Conservation (phyloP, 2,113 vertebrate species). For the Gallinago jamesoni region DNA sequence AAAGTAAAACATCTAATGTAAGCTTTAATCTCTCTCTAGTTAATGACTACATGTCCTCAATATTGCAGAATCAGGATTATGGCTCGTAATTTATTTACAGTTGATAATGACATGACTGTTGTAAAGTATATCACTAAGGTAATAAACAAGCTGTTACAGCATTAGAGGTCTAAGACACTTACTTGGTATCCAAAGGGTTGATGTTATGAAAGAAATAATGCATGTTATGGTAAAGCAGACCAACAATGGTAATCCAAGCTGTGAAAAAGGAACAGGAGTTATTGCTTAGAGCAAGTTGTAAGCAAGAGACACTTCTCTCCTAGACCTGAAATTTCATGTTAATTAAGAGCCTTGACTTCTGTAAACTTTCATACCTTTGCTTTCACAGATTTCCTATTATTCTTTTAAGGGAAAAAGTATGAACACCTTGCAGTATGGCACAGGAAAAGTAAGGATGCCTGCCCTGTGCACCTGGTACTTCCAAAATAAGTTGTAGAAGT, state of each 20-base stretch:
- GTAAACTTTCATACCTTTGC: neutral
- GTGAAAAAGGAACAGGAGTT: neutral
- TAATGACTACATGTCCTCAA: neutral
- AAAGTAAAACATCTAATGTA: neutral
- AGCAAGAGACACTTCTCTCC: neutral
- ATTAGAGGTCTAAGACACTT: constrained; percentile 39
- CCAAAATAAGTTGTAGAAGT: neutral
- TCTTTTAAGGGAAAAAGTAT: neutral
- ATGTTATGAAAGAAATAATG: constrained; percentile 86
- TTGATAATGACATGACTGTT: neutral
- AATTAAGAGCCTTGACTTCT: neutral
- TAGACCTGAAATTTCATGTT: constrained; percentile 46
- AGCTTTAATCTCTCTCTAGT: neutral
- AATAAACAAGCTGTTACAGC: neutral
- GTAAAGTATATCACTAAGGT: neutral
- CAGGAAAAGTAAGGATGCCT: neutral
- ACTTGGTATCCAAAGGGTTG: constrained; percentile 85
- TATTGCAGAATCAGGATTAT: neutral
- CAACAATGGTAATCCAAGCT: constrained; percentile 91
- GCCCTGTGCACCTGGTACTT: neutral
- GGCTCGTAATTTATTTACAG: neutral
- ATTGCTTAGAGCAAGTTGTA: neutral
- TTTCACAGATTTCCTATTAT: constrained; percentile 20
- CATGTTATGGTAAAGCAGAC: constrained; percentile 90
- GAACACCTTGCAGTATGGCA: accelerated